Evolutionary conservation across 1,140 invertebrate species (phyloP).

Genomic region (Notospermus geniculatus): DNA sequence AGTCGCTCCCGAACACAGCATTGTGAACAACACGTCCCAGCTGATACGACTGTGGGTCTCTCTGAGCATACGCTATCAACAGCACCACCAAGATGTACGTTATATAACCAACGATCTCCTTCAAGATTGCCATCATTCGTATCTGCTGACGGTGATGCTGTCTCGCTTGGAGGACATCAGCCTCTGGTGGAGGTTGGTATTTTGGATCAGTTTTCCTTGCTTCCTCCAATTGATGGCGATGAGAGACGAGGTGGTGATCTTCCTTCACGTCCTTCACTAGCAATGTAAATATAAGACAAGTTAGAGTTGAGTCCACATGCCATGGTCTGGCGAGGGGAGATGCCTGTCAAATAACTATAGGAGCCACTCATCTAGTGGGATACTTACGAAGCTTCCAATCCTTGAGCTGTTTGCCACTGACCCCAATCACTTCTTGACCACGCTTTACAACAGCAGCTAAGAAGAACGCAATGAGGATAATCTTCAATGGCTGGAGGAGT

Average conservation of each 20-base stretch:
- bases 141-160: conserved; percentile 55
- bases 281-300: too few species aligned
- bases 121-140: conserved; percentile 57
- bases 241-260: too few species aligned
- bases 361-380: too few species aligned
- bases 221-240: too few species aligned
- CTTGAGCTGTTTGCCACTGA: too few species aligned
- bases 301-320: too few species aligned
- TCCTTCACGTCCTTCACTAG: too few species aligned
- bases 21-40: conserved; percentile 56
- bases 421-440: conserved; percentile 45
- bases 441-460: conserved; percentile 59
- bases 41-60: conserved; percentile 52
- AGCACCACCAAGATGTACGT: conserved; percentile 59
- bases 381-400: too few species aligned
- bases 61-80: conserved; percentile 56
- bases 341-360: too few species aligned
- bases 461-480: conserved; percentile 58
- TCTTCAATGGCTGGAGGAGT: conserved; percentile 36
- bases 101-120: conserved; percentile 57
- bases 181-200: conserved; percentile 48
- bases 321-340: too few species aligned
- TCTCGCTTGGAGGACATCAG: conserved; percentile 50
- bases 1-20: neutral
- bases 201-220: too few species aligned